phyloP scores from a whole-genome alignment of 2,797 vertebrate species.

The Eurystomus glaucurus region DNA sequence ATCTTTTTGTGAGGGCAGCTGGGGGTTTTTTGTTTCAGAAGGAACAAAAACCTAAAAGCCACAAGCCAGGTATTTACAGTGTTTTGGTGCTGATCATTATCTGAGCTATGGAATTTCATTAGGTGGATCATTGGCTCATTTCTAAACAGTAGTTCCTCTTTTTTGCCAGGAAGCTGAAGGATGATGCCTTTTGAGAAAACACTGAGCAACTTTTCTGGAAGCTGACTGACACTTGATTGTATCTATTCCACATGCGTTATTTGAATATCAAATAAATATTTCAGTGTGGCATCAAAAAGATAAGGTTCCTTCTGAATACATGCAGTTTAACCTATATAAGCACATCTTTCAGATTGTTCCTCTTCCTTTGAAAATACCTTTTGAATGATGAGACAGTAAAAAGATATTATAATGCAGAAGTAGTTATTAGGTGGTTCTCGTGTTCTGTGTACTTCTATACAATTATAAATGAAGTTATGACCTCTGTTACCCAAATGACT shows the following conservation, averaged over 20 bases:
- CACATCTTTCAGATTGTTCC: neutral
- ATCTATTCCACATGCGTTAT: neutral
- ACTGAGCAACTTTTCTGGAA: neutral
- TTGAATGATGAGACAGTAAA: neutral
- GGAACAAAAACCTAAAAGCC: neutral
- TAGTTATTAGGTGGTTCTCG: neutral
- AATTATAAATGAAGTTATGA: neutral
- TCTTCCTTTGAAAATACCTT: neutral
- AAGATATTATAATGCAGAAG: neutral
- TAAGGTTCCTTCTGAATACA: neutral
- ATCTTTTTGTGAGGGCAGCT: neutral
- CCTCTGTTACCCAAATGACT: conserved; percentile 41
- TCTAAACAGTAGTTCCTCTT: neutral
- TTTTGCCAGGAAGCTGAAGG: conserved; percentile 2
- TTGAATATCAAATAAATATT: neutral
- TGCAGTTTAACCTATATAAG: neutral
- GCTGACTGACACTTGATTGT: neutral
- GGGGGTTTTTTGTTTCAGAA: neutral
- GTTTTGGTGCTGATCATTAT: neutral
- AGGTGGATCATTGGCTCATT: neutral
- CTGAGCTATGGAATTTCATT: neutral
- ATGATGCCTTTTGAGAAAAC: neutral
- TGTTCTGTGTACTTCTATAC: neutral
- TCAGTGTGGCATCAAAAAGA: neutral
- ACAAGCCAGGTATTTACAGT: neutral